phyloP scores from a whole-genome alignment of 2,888 invertebrate species.

The Hemistola chrysoprasaria region DNA sequence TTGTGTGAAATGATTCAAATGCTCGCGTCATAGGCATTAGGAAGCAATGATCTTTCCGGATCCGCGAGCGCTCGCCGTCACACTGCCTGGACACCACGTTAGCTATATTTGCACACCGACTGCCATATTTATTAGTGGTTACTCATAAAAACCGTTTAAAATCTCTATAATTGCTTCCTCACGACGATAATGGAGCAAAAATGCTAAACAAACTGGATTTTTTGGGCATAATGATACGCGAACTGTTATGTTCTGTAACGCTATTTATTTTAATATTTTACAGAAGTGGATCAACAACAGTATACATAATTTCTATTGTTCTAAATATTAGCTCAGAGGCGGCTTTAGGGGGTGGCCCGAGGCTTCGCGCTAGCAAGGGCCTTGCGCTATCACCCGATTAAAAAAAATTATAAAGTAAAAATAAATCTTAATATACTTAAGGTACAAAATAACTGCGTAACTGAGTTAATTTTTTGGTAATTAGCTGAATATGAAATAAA shows the following conservation, averaged over 20 bases:
- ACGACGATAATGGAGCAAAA: constrained; percentile 11
- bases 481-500: too few species aligned
- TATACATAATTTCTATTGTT: too few species aligned
- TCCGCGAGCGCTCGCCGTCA: constrained; percentile 25
- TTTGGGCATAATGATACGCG: constrained; percentile 4
- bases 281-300: background rate
- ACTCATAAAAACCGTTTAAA: constrained; percentile 4
- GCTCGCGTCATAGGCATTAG: constrained; percentile 1
- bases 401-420: too few species aligned
- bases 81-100: constrained; percentile 20
- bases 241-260: constrained; percentile 10
- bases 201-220: constrained; percentile 8
- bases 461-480: too few species aligned
- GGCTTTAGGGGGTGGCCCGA: too few species aligned
- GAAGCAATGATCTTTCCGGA: constrained; percentile 24
- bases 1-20: constrained; percentile 5
- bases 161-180: background rate
- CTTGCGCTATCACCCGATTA: too few species aligned
- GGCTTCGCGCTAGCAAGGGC: too few species aligned
- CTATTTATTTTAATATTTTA: constrained; percentile 14
- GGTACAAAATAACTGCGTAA: too few species aligned
- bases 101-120: constrained; percentile 16
- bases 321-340: too few species aligned
- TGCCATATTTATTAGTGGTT: background rate
- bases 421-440: too few species aligned